These are phyloP conservation scores for Osmoderma eremita DNA, from an alignment of 2,888 invertebrate species.

Conservation along the genomic window DNA sequence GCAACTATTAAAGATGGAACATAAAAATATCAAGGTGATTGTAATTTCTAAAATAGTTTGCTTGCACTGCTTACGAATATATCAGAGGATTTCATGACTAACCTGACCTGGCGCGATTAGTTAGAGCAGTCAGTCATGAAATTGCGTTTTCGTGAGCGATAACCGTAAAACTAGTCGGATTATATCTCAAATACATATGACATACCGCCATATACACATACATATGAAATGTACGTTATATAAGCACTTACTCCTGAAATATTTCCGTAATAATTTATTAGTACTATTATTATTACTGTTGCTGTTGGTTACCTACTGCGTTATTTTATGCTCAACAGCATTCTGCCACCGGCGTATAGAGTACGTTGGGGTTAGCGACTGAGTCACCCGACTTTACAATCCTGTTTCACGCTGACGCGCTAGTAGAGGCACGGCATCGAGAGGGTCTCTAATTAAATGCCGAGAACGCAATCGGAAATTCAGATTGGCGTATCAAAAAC, in stretches of 20 bases:
- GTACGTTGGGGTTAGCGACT: no score
- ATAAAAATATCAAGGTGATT: no score
- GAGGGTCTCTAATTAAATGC: conserved; percentile 49
- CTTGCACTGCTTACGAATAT: no score
- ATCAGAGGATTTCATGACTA: conserved; percentile 5
- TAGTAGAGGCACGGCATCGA: conserved; percentile 13
- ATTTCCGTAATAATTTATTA: no score
- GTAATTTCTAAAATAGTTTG: no score
- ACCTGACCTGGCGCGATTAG: conserved; percentile 32
- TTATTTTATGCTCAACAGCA: no score
- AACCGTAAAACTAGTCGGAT: conserved; percentile 44
- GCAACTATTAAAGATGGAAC: no score
- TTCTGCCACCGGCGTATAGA: no score
- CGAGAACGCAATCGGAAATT: conserved; percentile 52
- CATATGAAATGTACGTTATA: not conserved
- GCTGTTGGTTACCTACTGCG: no score
- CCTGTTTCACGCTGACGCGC: no score
- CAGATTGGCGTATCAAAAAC: conserved; percentile 49
- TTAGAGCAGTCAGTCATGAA: conserved; percentile 48
- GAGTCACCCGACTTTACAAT: no score
- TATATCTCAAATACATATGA: conserved; percentile 21
- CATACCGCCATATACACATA: conserved; percentile 1
- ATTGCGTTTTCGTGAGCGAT: conserved; percentile 52
- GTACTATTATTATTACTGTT: no score
- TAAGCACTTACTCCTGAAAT: not conserved